Evolutionary conservation across 1,140 invertebrate species (phyloP).

Genomic region (Hermatobates lingyangjiaoensis): DNA sequence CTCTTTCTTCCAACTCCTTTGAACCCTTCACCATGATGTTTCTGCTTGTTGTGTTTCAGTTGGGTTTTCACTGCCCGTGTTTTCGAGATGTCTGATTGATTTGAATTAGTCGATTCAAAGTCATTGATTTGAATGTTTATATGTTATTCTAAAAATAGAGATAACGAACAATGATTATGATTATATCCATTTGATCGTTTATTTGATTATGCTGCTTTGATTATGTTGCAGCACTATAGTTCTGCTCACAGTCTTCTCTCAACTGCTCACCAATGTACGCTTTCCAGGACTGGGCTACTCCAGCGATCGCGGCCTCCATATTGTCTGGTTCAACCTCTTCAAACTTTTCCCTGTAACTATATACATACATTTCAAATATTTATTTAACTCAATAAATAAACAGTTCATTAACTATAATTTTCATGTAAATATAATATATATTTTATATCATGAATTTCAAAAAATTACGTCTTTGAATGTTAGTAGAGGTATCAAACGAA

Average conservation of each 20-base stretch:
- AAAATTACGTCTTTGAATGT: too few species aligned
- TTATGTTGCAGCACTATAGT: conserved; percentile 49
- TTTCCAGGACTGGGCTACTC: conserved; percentile 41
- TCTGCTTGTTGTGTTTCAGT: too few species aligned
- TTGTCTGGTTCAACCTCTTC: conserved; percentile 51
- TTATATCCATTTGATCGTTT: background rate
- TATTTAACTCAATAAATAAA: background rate
- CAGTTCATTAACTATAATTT: background rate
- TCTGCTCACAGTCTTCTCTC: conserved; percentile 62
- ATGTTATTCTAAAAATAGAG: background rate
- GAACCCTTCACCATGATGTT: too few species aligned
- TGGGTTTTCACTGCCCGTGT: too few species aligned
- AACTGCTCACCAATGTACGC: conserved; percentile 49
- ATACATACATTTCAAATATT: background rate
- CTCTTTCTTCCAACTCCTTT: too few species aligned
- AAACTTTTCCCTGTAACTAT: conserved; percentile 59
- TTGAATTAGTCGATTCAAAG: too few species aligned
- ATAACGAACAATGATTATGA: background rate
- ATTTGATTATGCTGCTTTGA: too few species aligned
- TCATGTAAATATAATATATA: background rate
- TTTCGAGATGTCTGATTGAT: too few species aligned
- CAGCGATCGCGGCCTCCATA: conserved; percentile 32
- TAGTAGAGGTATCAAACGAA: too few species aligned
- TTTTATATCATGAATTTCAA: too few species aligned
- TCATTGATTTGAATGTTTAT: too few species aligned